Evolutionary conservation across 2,113 vertebrate genomes (phyloP).

Genomic region (Pteruthius melanotis): DNA sequence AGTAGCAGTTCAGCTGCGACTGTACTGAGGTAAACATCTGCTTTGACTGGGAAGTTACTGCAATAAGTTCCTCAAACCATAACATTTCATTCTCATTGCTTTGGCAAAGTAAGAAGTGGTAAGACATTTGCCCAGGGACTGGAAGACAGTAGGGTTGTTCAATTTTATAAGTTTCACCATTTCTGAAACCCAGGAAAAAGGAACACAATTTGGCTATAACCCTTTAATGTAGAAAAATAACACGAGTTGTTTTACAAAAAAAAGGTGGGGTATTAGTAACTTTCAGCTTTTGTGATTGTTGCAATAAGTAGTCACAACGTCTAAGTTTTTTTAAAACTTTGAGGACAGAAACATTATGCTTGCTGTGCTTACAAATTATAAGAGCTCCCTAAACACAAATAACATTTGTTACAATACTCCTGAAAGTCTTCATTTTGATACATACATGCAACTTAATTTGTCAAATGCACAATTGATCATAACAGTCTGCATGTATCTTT

Average conservation of each 20-base stretch:
- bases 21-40: neutral
- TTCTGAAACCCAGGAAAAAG: neutral
- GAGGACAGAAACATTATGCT: neutral
- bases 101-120: neutral
- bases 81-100: neutral
- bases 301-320: neutral
- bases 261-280: neutral
- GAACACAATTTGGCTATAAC: neutral
- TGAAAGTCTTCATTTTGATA: neutral
- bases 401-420: neutral
- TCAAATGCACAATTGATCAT: neutral
- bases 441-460: neutral
- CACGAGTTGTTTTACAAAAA: fast-evolving
- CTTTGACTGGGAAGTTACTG: neutral
- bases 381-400: neutral
- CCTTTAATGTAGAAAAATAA: neutral
- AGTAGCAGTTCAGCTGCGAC: neutral
- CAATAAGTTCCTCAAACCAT: neutral
- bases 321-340: neutral
- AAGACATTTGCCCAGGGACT: neutral
- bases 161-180: neutral
- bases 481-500: neutral
- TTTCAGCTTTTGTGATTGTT: neutral
- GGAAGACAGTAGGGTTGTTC: neutral
- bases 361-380: neutral